Evolutionary conservation across 2,797 vertebrate genomes (phyloP), one percentile per base, ranked within the genome.

Genomic region (Hippoglossus hippoglossus): DNA sequence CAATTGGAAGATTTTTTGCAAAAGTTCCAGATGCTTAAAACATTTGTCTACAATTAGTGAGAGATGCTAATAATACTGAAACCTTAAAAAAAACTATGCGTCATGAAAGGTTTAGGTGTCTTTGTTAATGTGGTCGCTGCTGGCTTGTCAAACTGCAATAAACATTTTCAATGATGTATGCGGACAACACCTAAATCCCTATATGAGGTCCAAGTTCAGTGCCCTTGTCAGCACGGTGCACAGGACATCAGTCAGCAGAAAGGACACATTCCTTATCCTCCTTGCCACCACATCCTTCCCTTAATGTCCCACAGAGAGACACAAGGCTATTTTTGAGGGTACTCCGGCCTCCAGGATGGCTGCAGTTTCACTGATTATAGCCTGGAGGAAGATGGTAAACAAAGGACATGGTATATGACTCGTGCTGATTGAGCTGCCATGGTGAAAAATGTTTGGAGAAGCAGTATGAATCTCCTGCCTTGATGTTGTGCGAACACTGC

Each of bases 261-360:
- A 86, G 83, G 71, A 84, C 70, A 82, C 87, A 90, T 93, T 90
- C 89, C 68, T 86, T 39, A 62, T 56, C 67, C 71, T 68, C 87
- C 52, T 72, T 25, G 59, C 73, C 72, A 79, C 91, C 87, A 94
- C 91, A 93, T 94, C 93, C 93, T 94, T 92, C 89, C 91, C 83
- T 77, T 69, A 62, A 21, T 71, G 82, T 85, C 77, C 78, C 75
- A 53, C 81, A 64, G 19, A 51, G 67, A 63, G 75, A 74, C 70
- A 67, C 3, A 10, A 41, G 73, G 83, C 86, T 90, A 81, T 92
- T 92, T 89, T 81, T 74, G 85, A 80, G 76, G 63, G 73, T 49
- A 57, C 54, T 7, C 44, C 6, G 44, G 44, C 16, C 60, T 73
- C 56, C 87, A 88, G 89, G 87, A 91, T 82, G 85, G 77, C 84